These are phyloP conservation scores for Luscinia megarhynchos DNA, from an alignment of 2,797 vertebrate genomes.

Conservation along the genomic window DNA sequence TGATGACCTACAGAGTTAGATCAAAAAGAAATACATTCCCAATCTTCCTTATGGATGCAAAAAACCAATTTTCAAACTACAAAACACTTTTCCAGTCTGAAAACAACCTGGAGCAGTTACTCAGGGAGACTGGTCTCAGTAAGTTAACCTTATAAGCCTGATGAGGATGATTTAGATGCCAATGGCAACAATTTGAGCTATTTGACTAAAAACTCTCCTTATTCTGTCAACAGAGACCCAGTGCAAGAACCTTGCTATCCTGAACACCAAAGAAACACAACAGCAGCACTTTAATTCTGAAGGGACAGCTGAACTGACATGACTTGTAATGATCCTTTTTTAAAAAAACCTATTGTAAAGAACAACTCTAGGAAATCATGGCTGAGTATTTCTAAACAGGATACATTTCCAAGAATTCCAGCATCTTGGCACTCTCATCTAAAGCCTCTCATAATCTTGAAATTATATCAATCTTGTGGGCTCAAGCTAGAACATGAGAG, in stretches of 20 bases:
- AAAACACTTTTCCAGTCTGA: not conserved
- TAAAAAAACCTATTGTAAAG: not conserved
- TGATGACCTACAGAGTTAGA: not conserved
- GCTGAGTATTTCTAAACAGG: slow-evolving; percentile 9
- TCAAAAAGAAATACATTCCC: not conserved
- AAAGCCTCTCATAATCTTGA: not conserved
- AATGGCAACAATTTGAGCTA: not conserved
- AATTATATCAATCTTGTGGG: not conserved
- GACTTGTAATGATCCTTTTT: not conserved
- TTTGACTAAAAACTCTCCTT: not conserved
- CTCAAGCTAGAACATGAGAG: not conserved
- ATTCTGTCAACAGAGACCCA: not conserved
- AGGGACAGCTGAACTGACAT: not conserved
- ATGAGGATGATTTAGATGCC: not conserved
- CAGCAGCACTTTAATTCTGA: not conserved
- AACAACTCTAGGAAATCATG: slow-evolving; percentile 19
- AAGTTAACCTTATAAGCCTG: not conserved
- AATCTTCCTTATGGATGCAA: not conserved
- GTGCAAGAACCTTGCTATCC: not conserved
- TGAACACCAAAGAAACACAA: not conserved
- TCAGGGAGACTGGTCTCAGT: not conserved
- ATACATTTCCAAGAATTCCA: slow-evolving; percentile 26
- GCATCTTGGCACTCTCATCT: not conserved
- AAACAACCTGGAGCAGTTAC: not conserved
- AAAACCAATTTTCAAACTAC: not conserved